Evolutionary conservation across 2,888 invertebrate genomes (phyloP).

Genomic region (Polydrusus pterygomalis): DNA sequence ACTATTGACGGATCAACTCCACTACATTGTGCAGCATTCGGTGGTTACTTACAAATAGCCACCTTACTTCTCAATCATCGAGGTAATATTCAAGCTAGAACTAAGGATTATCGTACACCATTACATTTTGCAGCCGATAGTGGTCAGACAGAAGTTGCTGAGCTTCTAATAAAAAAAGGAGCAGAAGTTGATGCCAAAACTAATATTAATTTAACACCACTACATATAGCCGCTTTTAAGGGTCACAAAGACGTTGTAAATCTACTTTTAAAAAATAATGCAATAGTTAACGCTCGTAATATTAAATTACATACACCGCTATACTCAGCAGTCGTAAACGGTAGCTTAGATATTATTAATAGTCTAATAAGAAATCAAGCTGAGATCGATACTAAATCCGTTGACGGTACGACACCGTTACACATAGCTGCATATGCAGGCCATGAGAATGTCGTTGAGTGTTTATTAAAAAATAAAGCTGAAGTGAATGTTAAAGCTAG

Average conservation of each 20-base stretch:
- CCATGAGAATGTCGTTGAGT: background rate
- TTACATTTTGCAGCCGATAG: slow-evolving; percentile 61
- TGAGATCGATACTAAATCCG: background rate
- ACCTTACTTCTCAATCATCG: background rate
- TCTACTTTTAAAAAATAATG: slow-evolving; percentile 47
- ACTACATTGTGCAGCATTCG: slow-evolving; percentile 33
- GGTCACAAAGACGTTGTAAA: slow-evolving; percentile 52
- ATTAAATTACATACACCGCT: background rate
- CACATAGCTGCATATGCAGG: slow-evolving; percentile 45
- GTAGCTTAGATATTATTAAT: slow-evolving; percentile 62
- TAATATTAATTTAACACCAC: slow-evolving; percentile 17
- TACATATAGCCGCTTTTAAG: slow-evolving; percentile 31
- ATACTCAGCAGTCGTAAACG: slow-evolving; percentile 74
- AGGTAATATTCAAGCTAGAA: slow-evolving; percentile 36
- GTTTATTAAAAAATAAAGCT: slow-evolving; percentile 5
- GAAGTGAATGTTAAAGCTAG: background rate
- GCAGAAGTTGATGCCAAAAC: slow-evolving; percentile 72
- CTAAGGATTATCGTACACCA: slow-evolving; percentile 55
- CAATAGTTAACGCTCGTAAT: slow-evolving; percentile 32
- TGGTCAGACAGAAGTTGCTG: slow-evolving; percentile 66
- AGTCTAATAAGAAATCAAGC: background rate
- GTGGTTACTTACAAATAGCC: slow-evolving; percentile 3
- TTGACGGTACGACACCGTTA: slow-evolving; percentile 47
- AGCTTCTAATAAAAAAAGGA: slow-evolving; percentile 70
- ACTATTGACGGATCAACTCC: slow-evolving; percentile 44